Percentiles rank a stretch among this genome's conserved stretches.
Evolutionary conservation across 1,140 invertebrate genomes (phyloP).

Genomic region (Meteorus sp.): DNA sequence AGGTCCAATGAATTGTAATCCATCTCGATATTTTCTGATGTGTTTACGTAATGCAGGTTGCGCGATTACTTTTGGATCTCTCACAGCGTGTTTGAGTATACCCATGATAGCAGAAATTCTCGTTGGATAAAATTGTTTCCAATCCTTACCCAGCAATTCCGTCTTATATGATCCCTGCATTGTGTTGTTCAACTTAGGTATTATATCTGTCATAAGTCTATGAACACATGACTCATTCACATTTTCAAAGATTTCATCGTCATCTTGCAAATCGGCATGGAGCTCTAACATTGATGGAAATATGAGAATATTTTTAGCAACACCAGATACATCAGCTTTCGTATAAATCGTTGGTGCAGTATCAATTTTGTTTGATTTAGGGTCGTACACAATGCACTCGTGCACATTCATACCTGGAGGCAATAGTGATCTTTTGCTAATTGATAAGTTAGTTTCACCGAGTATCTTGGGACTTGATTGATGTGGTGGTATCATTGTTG

Average conservation of each 20-base stretch:
- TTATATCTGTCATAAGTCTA: constrained; percentile 15
- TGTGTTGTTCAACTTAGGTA: constrained; percentile 19
- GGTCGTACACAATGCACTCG: background rate
- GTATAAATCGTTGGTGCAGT: background rate
- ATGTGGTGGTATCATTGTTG: background rate
- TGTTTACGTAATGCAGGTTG: background rate
- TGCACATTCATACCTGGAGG: no score
- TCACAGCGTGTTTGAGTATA: background rate
- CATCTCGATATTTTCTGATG: background rate
- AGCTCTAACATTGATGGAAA: constrained; percentile 21
- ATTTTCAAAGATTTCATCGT: background rate
- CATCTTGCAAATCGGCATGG: constrained; percentile 1
- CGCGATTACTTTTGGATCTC: background rate
- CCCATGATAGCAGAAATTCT: constrained; percentile 16
- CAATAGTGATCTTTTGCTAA: no score
- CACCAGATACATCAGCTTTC: background rate
- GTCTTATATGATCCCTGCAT: constrained; percentile 25
- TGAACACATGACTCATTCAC: background rate
- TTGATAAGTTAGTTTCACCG: background rate
- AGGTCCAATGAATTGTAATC: constrained; percentile 19
- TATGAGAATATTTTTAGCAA: constrained; percentile 7
- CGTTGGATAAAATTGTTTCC: constrained; percentile 4
- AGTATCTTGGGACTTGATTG: no score
- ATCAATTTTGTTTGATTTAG: background rate
- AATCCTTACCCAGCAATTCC: constrained; percentile 12